Base-by-base conservation (phyloP, 2,113 vertebrate genomes). In the Rynchops niger region DNA sequence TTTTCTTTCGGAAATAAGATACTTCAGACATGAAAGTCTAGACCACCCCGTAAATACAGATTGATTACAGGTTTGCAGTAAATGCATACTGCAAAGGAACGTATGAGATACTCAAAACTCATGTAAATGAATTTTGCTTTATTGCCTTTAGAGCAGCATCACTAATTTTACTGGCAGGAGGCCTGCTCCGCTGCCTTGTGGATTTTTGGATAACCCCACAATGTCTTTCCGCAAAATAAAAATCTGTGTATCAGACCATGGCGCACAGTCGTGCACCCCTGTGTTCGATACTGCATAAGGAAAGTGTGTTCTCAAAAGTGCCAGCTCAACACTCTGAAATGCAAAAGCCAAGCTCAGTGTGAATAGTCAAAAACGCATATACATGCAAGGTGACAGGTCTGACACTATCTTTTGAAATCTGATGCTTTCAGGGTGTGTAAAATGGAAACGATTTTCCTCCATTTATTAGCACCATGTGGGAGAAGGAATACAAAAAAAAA, bases 391-490 rank as follows among this genome's bases (percentile, higher is more conserved):
- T 85, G 66, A 87, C 84, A 84, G 58, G 45, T 58, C 82, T 88
- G 86, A 94, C 72, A 45, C 10, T 13, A 9, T 9, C 61, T 87
- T 95, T 91, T 78, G 94, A 86, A 96, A 95, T 65, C 52, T 70
- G 87, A 93, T 92, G 55, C 47, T 95, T 96, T 87, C 69, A 78
- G 83, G 77, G 59, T 78, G 34, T 87, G 58, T 95, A 93, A 90
- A 97, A 93, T 82, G 65, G 81, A 96, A 96, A 90, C 43, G 0
- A 78, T 96, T 97, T 97, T 59, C 63, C 22, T 88, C 92, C 82
- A 49, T 96, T 97, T 97, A 96, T 96, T 95, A 97, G 50, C 87
- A 82, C 74, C 58, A 49, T 87, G 69, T 95, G 86, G 71, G 77
- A 95, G 63, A 88, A 80, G 70, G 62, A 85, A 92, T 94, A 59